Base-by-base conservation (phyloP, 2,888 invertebrate genomes). In the Stramonita haemastoma region DNA sequence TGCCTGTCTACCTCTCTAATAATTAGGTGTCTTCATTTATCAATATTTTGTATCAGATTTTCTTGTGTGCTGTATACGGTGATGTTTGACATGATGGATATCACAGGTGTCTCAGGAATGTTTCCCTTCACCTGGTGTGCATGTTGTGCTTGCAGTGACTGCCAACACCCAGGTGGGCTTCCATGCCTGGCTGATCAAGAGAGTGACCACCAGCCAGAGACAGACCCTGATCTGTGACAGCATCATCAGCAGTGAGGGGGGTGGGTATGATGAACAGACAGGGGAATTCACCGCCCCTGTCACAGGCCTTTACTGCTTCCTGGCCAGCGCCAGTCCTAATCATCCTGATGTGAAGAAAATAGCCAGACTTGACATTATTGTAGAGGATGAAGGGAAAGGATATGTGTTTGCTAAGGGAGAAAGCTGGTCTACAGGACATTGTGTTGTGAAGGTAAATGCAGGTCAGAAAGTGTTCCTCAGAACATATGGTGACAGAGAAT, bases 251-350 rank as follows among this genome's bases (percentile, higher is more conserved):
- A 73, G n/a, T n/a, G 29, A 26, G 73, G 73, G 73, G 73, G 73
- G 29, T 73, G n/a, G 73, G 22, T 73, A 29, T 73, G n/a, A 73
- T 13, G 13, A n/a, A n/a, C 11, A 0, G 6, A 29, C 73, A 26
- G 73, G 73, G 26, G 6, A 11, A n/a, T 73, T 73, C 73, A 73
- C 73, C 0, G 73, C 73, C 8, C 73, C 73, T 6, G n/a, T 29
- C 6, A n/a, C n/a, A 26, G 73, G 73, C 1, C 0, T 6, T 8
- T 83, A 83, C 83, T 83, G 83, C 26, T 83, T 83, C 83, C 26
- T 83, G 83, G 83, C 83, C 83, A 83, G 22, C 83, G 11, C 83
- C 26, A 83, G 83, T 46, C 83, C 83, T 22, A 56, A 56, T 6
- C 0, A 73, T 6, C 0, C 19, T 36, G 36, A n/a, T 46, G 34